A percentile compares a stretch with the other conserved stretches of the same genome.
phyloP scores from a whole-genome alignment of 2,113 vertebrate genomes.

The Aix galericulata region DNA sequence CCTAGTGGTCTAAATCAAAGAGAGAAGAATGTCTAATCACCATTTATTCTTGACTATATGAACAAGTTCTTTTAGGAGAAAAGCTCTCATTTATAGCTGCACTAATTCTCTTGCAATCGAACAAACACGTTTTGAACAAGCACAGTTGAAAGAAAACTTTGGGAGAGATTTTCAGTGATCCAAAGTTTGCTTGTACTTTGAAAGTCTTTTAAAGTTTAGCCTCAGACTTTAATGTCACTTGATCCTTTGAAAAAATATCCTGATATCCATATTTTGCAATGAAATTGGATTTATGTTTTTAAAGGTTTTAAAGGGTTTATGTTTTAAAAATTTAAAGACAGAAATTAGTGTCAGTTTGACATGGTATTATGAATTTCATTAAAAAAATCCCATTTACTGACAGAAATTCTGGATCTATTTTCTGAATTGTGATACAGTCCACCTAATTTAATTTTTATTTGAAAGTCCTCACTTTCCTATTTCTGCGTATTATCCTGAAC shows the following conservation, averaged over 20 bases:
- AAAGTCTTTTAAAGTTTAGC: neutral
- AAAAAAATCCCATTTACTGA: rapidly evolving
- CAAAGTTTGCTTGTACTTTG: neutral
- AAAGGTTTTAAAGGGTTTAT: neutral
- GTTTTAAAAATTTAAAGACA: neutral
- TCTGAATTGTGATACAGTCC: neutral
- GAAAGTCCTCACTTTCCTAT: neutral
- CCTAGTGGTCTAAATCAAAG: neutral
- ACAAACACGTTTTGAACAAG: neutral
- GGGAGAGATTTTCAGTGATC: neutral
- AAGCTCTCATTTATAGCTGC: neutral
- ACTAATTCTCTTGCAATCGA: neutral
- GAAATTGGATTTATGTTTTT: neutral
- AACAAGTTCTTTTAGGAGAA: neutral
- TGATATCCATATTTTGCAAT: neutral
- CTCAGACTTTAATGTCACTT: neutral
- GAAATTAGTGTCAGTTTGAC: neutral
- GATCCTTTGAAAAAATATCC: neutral
- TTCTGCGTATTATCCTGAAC: neutral
- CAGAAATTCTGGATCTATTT: neutral
- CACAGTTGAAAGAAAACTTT: neutral
- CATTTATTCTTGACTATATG: neutral
- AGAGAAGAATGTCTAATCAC: neutral
- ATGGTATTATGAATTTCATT: neutral
- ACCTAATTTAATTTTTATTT: neutral